Evolutionary conservation across 1,140 invertebrate species (phyloP), one percentile per base, ranked within the genome.

Genomic region (Drosophila biarmipes): DNA sequence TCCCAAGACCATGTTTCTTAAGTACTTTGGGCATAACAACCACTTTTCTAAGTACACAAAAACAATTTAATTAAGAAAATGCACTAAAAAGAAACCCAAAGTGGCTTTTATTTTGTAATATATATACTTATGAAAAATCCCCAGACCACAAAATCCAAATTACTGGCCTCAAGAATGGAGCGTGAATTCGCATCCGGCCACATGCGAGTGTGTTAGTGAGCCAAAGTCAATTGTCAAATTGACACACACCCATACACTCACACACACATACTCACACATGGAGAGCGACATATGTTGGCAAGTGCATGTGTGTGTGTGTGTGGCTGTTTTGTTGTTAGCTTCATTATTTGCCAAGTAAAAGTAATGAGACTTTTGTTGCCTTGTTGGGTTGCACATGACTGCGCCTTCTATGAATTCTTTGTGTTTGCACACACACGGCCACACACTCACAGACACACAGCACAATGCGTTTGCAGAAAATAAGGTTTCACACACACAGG

Each of bases 331-430:
- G 57, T 62, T 82, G 82, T 82, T 81, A 62, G 82, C 82, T 87
- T 86, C 78, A 86, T 86, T 86, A 86, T 86, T 86, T 86, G 82
- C 82, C 82, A 89, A 87, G 84, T 87, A 87, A 87, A 87, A 87
- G 82, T 87, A 87, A 87, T 87, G 82, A 87, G 82, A 87, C 82
- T 87, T 87, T 87, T 87, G 82, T 86, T 86, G 82, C 78, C 78
- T 87, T 87, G 82, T 87, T 87, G 84, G 73, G 82, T 87, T 82
- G 78, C 82, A 87, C 82, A 87, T 87, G 82, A 89, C 74, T 87
- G 84, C 82, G 74, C 78, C 82, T 86, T 75, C 69, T 73, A 77
- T 77, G 82, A 73, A 48, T 73, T 62, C 78, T 73, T 78, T 87
- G 53, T 78, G 72, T 78, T 85, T 78, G 61, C 69, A 64, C 76